Conservation (phyloP, 2,888 invertebrate genomes). For the Epistrophella euchroma region DNA sequence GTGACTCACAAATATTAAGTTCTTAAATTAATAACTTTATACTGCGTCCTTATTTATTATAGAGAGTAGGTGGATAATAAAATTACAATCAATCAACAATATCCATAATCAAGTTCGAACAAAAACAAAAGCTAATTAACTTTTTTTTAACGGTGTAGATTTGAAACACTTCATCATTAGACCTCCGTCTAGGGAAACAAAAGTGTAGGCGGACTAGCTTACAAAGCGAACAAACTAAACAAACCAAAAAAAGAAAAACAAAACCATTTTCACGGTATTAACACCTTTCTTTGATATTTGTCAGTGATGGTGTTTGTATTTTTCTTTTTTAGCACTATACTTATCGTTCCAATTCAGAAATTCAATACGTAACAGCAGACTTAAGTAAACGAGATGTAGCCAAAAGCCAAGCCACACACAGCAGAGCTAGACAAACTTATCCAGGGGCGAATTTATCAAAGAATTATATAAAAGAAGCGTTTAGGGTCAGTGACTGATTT, state of each 20-base stretch:
- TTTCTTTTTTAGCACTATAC: constrained; percentile 4
- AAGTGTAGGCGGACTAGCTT: constrained; percentile 62
- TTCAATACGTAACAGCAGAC: constrained; percentile 20
- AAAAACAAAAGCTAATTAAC: constrained; percentile 32
- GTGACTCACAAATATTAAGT: neutral
- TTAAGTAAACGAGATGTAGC: constrained; percentile 39
- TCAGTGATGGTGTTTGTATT: constrained; percentile 15
- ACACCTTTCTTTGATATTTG: constrained; percentile 61
- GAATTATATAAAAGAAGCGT: too few relatives aligned
- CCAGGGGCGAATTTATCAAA: neutral
- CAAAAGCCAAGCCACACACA: neutral
- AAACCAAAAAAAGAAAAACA: constrained; percentile 37
- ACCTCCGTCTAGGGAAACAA: constrained; percentile 36
- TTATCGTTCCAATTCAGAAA: constrained; percentile 59
- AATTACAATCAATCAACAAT: constrained; percentile 40
- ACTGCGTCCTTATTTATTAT: neutral
- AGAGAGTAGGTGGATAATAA: constrained; percentile 32
- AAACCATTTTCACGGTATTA: constrained; percentile 58
- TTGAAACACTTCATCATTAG: constrained; percentile 45
- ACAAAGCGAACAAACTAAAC: constrained; percentile 48
- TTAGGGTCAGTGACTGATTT: neutral
- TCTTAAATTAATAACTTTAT: neutral
- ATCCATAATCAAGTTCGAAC: constrained; percentile 9
- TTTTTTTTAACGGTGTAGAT: constrained; percentile 51
- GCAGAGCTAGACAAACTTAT: neutral